Evolutionary conservation across 2,797 vertebrate genomes (phyloP).

Genomic region (Enteromius argenteus): DNA sequence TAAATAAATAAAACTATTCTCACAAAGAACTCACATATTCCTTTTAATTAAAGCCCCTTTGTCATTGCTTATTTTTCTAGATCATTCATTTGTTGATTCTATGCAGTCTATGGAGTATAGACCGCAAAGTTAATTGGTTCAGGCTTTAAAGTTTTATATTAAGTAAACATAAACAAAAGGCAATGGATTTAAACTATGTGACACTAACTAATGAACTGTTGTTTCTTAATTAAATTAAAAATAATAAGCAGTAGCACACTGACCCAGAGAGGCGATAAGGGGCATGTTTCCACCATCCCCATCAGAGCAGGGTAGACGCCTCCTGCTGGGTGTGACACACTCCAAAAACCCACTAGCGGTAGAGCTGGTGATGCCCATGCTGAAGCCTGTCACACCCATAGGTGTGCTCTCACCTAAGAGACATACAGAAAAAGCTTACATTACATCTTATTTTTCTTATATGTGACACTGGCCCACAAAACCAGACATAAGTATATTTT

Average conservation of each 20-base stretch:
- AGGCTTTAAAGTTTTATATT: background rate
- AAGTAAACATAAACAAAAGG: conserved; percentile 5
- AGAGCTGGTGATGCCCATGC: conserved; percentile 62
- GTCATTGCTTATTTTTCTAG: background rate
- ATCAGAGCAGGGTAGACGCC: conserved; percentile 38
- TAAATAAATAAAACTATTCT: conserved; percentile 23
- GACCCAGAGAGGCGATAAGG: conserved; percentile 50
- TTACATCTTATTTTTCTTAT: background rate
- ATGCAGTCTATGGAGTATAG: background rate
- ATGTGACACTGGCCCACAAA: background rate
- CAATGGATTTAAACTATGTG: background rate
- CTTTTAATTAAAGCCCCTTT: conserved; percentile 28
- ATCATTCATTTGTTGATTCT: conserved; percentile 31
- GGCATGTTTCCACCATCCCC: conserved; percentile 49
- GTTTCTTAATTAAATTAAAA: background rate
- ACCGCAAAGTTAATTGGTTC: background rate
- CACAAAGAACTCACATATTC: background rate
- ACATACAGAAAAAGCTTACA: conserved; percentile 24
- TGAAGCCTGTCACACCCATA: conserved; percentile 67
- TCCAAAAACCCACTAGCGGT: conserved; percentile 61
- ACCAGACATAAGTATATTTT: too few relatives aligned
- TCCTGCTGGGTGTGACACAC: conserved; percentile 49
- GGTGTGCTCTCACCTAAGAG: conserved; percentile 50
- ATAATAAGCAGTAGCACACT: conserved; percentile 9
- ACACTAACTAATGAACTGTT: background rate